Base-by-base conservation (phyloP, 2,888 invertebrate species). In the Microdon myrmicae region DNA sequence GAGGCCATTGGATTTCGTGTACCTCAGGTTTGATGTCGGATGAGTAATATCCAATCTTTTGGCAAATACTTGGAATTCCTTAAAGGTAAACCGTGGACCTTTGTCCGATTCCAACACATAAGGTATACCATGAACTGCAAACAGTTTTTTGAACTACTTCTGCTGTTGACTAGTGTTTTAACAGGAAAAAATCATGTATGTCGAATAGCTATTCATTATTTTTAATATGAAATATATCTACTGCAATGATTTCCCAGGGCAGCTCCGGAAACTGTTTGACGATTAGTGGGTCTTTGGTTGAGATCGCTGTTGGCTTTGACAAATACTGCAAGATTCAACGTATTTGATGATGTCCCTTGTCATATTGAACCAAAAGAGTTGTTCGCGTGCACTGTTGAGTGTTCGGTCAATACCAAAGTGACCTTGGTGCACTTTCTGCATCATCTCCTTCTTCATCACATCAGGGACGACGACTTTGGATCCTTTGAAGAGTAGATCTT, bases 11-110 rank as follows among this genome's bases (percentile, higher is more conserved):
- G 49, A 49, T 35, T 56, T 43, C 4, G 49, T 41, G 16, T 49
- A 41, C 8, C 35, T 48, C 14, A 35, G 48, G 31, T 49, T 58
- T 32, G 58, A 48, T 1, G 58, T 58, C n/a, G 32, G 29, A 56
- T 56, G 25, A 37, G 22, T 29, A 34, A 56, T 41, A 12, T 34
- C 47, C 48, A 39, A 56, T 41, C 26, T 39, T 20, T 14, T 34
- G 19, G 19, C 10, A 23, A 55, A 55, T 16, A n/a, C 20, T 22
- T 38, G 29, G 10, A 45, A 47, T 10, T 47, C 29, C 14, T 37
- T 38, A n/a, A 22, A 47, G 25, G 39, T 28, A 35, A 44, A 45
- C 31, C 37, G 54, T 19, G 25, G 35, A 34, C 39, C 55, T 9
- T 37, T 54, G 31, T 54, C 32, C 5, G 54, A 29, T 35, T 53